Evolutionary conservation across 2,797 vertebrate genomes (phyloP).

Genomic region (Anas bahamensis): DNA sequence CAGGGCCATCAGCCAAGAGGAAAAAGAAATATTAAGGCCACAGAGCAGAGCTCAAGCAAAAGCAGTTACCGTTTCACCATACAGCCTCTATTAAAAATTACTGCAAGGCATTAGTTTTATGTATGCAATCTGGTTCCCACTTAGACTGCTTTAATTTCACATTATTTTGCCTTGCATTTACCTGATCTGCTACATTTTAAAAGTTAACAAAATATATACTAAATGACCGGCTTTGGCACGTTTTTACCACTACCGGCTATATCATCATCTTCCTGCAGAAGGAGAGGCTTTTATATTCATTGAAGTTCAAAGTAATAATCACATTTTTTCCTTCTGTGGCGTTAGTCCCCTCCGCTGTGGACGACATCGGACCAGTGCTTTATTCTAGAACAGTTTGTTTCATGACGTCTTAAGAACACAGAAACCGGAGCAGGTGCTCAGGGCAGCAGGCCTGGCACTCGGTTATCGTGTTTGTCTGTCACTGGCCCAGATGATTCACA

Average conservation of each 20-base stretch:
- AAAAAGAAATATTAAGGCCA: not conserved
- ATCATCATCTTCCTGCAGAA: not conserved
- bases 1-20: not conserved
- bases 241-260: not conserved
- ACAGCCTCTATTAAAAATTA: not conserved
- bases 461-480: accelerated
- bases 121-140: not conserved
- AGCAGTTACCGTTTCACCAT: not conserved
- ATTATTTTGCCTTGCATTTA: not conserved
- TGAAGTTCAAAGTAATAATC: not conserved
- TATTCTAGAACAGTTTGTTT: not conserved
- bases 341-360: not conserved
- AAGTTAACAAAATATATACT: not conserved
- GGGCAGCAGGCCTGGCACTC: not conserved
- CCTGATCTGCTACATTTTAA: not conserved
- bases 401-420: accelerated
- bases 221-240: accelerated
- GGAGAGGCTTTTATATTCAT: not conserved
- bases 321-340: not conserved
- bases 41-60: not conserved
- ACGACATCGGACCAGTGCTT: not conserved
- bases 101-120: not conserved
- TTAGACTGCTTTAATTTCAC: not conserved
- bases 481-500: not conserved
- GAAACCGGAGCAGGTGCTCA: accelerated